Conservation (phyloP, 2,113 vertebrate genomes). For the Dromas ardeola region DNA sequence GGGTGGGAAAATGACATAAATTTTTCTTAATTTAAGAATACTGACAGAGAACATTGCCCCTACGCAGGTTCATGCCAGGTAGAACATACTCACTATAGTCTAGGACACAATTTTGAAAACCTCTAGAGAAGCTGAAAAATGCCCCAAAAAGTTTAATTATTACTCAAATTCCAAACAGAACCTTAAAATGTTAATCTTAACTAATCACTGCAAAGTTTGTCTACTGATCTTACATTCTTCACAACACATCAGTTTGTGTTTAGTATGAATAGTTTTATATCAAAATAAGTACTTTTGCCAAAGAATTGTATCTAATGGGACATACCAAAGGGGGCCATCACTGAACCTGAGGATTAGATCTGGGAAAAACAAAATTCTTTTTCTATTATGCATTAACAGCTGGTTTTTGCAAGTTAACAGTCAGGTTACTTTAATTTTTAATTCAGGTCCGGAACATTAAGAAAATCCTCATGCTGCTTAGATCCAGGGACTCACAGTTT, state of each 20-base stretch:
- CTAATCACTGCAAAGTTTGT: not conserved
- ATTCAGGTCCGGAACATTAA: conserved; percentile 18
- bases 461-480: not conserved
- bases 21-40: not conserved
- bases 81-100: not conserved
- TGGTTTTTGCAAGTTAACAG: conserved; percentile 51
- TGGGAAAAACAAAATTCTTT: conserved; percentile 75
- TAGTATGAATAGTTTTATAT: conserved; percentile 54
- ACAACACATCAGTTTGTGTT: conserved; percentile 44
- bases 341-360: conserved; percentile 60
- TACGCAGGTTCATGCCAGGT: not conserved
- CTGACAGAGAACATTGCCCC: not conserved
- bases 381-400: conserved; percentile 69
- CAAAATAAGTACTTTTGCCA: conserved; percentile 45
- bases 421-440: conserved; percentile 56
- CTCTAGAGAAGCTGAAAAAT: not conserved
- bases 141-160: not conserved
- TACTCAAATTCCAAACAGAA: not conserved
- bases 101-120: not conserved
- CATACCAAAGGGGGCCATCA: conserved; percentile 53
- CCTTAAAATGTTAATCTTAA: not conserved
- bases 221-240: not conserved
- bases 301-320: conserved; percentile 67
- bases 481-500: not conserved
- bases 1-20: not conserved